Evolutionary conservation across 2,113 vertebrate genomes (phyloP).

Genomic region (Tauraco erythrolophus): DNA sequence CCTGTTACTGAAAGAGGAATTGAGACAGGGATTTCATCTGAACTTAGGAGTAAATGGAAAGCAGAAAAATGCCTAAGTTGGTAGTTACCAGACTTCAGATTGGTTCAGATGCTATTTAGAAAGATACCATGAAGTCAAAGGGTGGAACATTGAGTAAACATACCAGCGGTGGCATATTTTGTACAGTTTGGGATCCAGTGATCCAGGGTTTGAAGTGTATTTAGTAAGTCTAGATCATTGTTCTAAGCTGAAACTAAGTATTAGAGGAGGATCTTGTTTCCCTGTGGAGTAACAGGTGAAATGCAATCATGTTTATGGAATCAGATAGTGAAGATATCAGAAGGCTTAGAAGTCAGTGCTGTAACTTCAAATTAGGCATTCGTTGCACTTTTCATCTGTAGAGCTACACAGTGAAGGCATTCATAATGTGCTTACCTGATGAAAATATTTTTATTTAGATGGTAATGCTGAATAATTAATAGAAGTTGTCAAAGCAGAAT

Average conservation of each 20-base stretch:
- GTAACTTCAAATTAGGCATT: neutral
- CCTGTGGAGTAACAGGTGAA: neutral
- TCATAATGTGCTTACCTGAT: neutral
- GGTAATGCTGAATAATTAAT: neutral
- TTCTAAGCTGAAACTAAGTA: neutral
- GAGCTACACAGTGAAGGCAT: neutral
- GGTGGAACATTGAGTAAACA: neutral
- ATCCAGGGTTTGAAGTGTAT: neutral
- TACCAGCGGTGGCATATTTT: neutral
- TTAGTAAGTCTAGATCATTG: neutral
- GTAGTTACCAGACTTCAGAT: neutral
- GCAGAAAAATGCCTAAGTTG: neutral
- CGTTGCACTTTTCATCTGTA: neutral
- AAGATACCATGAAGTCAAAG: rapidly evolving
- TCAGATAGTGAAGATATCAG: neutral
- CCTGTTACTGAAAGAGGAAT: neutral
- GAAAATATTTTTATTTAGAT: neutral
- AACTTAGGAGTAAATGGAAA: neutral
- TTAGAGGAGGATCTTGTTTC: neutral
- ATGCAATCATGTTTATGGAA: neutral
- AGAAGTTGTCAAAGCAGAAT: neutral
- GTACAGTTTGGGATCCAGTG: neutral
- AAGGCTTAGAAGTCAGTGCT: neutral
- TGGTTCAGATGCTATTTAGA: neutral
- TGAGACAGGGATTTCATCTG: neutral